phyloP scores from a whole-genome alignment of 2,113 vertebrate species.

The Rhinolophus ferrumequinum region DNA sequence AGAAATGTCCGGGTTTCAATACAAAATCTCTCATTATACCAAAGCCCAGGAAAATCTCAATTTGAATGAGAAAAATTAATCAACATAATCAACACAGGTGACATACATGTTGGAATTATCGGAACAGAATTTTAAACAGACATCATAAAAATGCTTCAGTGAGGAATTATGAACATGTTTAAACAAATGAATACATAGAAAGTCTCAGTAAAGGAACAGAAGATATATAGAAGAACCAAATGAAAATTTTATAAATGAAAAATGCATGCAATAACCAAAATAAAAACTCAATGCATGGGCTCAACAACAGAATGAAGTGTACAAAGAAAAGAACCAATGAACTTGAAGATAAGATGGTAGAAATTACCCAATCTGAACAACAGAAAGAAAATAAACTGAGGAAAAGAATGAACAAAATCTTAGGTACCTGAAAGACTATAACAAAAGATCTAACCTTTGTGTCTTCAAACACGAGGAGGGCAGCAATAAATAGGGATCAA shows the following conservation, averaged over 20 bases:
- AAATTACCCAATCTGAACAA: background rate
- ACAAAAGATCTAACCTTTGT: background rate
- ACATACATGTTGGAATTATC: background rate
- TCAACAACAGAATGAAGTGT: background rate
- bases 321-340: background rate
- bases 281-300: background rate
- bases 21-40: background rate
- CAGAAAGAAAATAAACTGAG: background rate
- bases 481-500: background rate
- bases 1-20: background rate
- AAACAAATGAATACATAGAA: background rate
- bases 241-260: background rate
- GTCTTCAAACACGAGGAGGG: background rate
- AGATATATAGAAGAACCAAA: background rate
- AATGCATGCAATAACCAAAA: background rate
- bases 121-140: background rate
- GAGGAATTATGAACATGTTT: background rate
- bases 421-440: background rate
- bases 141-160: background rate
- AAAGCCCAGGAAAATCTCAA: background rate
- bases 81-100: background rate
- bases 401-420: background rate
- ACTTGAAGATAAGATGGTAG: background rate
- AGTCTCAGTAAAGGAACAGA: background rate
- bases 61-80: background rate